Evolutionary conservation across 2,113 vertebrate species (phyloP).

Genomic region (Hiodon tergisus): DNA sequence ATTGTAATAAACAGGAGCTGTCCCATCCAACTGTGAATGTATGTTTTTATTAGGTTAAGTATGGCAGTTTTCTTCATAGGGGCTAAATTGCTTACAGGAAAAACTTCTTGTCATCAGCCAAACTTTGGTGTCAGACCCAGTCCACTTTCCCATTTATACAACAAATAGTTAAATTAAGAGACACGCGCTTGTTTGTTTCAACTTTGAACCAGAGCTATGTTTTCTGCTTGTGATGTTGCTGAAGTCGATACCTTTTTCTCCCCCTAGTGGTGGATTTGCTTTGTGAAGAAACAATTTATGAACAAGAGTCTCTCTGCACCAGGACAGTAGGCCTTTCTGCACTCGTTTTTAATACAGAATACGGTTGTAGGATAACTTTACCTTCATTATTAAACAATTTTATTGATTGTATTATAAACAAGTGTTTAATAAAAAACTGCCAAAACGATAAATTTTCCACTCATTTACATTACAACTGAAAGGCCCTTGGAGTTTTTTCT

Average conservation of each 20-base stretch:
- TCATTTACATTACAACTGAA: too few relatives aligned
- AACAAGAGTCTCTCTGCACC: constrained; percentile 97
- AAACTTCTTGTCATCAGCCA: too few relatives aligned
- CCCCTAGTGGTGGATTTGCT: constrained; percentile 96
- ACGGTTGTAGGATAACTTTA: constrained; percentile 7
- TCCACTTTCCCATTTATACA: too few relatives aligned
- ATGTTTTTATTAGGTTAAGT: too few relatives aligned
- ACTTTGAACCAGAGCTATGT: neutral
- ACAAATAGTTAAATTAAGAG: too few relatives aligned
- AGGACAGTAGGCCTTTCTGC: constrained; percentile 69
- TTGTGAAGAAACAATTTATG: constrained; percentile 99
- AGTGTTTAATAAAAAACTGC: constrained; percentile 21
- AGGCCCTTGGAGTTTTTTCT: neutral
- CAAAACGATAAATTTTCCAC: neutral
- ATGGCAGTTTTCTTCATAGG: too few relatives aligned
- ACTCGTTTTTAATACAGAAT: constrained; percentile 15
- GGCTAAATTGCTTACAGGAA: too few relatives aligned
- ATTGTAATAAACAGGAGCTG: too few relatives aligned
- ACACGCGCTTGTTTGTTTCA: too few relatives aligned
- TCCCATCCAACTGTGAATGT: too few relatives aligned
- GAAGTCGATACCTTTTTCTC: constrained; percentile 2
- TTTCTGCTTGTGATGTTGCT: neutral
- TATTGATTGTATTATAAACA: constrained; percentile 1
- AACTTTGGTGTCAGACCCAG: too few relatives aligned
- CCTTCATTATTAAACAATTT: neutral